Evolutionary conservation across 2,797 vertebrate genomes (phyloP).

Genomic region (Leptatherina wallacei): DNA sequence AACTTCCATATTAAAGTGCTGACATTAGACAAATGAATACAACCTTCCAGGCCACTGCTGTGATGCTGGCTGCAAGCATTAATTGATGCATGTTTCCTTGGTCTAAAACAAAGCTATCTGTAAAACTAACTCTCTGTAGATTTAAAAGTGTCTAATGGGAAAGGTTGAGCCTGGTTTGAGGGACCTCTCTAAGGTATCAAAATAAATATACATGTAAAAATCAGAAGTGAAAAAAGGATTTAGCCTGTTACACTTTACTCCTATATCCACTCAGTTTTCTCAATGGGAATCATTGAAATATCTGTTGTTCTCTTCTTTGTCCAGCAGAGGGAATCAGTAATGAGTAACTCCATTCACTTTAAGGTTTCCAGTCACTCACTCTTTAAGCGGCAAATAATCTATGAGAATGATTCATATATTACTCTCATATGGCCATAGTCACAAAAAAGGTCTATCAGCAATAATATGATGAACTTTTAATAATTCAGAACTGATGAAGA

Average conservation of each 20-base stretch:
- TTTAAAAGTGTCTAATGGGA: not conserved
- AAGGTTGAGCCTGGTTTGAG: not conserved
- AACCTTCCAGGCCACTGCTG: too few species aligned
- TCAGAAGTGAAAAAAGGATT: too few species aligned
- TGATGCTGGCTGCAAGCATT: too few species aligned
- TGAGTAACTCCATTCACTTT: not conserved
- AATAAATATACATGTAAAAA: too few species aligned
- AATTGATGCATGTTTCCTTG: too few species aligned
- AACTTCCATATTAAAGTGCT: too few species aligned
- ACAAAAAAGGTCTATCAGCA: not conserved
- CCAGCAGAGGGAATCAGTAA: conserved; percentile 54
- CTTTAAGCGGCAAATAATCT: not conserved
- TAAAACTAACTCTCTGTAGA: not conserved
- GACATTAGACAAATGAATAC: too few species aligned
- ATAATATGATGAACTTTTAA: not conserved
- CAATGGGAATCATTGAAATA: not conserved
- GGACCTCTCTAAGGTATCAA: not conserved
- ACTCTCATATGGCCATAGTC: not conserved
- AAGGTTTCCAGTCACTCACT: not conserved
- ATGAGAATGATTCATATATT: not conserved
- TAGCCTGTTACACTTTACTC: not conserved
- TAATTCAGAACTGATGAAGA: not conserved
- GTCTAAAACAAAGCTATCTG: too few species aligned
- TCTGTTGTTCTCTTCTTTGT: conserved; percentile 9
- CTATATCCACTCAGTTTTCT: not conserved